phyloP scores from a whole-genome alignment of 2,888 invertebrate species.

The Sepiola atlantica region DNA sequence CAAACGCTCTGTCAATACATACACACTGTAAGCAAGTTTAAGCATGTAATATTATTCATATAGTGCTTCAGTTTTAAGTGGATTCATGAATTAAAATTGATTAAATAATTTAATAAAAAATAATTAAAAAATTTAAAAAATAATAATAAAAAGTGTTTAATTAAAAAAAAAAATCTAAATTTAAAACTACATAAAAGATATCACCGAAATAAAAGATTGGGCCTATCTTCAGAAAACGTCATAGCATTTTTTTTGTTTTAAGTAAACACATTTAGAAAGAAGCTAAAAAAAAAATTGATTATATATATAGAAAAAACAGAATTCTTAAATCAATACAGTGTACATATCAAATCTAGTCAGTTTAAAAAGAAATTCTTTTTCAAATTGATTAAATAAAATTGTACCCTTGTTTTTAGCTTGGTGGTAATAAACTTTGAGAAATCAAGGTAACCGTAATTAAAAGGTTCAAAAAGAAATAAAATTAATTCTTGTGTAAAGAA shows the following conservation, averaged over 20 bases:
- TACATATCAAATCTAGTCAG: background rate
- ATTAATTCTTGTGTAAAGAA: background rate
- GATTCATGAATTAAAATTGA: background rate
- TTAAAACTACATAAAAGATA: background rate
- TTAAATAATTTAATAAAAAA: background rate
- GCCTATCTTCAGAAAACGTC: background rate
- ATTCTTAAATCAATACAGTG: background rate
- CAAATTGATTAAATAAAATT: background rate
- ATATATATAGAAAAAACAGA: background rate
- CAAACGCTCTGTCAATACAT: too few relatives aligned
- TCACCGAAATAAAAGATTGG: background rate
- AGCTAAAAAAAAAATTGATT: background rate
- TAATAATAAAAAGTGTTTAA: too few relatives aligned
- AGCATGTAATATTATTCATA: background rate
- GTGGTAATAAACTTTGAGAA: background rate
- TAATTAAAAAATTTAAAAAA: too few relatives aligned
- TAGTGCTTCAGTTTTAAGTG: background rate
- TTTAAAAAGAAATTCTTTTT: background rate
- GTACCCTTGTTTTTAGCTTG: background rate
- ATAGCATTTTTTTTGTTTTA: background rate
- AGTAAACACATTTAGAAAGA: background rate
- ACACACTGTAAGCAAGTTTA: too few relatives aligned
- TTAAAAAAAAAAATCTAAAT: background rate
- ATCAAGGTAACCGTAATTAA: background rate
- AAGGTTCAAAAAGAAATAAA: background rate